phyloP scores from a whole-genome alignment of 2,888 invertebrate genomes.

The Augiades crinisus region DNA sequence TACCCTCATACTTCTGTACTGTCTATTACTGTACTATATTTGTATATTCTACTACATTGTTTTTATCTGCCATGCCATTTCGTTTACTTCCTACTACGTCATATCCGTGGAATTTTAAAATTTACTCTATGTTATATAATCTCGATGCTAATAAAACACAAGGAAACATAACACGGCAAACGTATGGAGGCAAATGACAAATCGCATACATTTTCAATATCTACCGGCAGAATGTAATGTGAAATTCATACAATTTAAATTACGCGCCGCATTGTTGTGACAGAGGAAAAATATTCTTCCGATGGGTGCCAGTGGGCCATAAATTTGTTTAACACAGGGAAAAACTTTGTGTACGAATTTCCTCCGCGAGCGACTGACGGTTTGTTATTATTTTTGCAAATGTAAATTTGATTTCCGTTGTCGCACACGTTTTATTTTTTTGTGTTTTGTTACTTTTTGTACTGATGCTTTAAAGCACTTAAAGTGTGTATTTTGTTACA shows the following conservation, averaged over 20 bases:
- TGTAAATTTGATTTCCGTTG: conserved; percentile 16
- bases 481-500: no score
- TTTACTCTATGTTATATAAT: no score
- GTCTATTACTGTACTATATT: no score
- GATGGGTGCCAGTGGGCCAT: conserved; percentile 9
- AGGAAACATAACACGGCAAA: not conserved
- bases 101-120: no score
- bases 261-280: conserved; percentile 34
- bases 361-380: conserved; percentile 2
- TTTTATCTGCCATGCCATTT: no score
- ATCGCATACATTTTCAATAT: conserved; percentile 30
- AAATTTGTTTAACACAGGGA: conserved; percentile 24
- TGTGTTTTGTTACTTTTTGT: not conserved
- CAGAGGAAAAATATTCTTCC: conserved; percentile 32
- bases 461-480: no score
- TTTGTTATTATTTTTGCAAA: conserved; percentile 19
- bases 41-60: no score
- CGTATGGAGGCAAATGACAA: not conserved
- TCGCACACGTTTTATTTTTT: not conserved
- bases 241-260: conserved; percentile 37
- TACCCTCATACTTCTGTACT: no score
- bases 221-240: conserved; percentile 28
- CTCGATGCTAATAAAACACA: no score
- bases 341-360: conserved; percentile 24
- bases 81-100: no score